Evolutionary conservation across 2,888 invertebrate species (phyloP), one percentile per base, ranked within the genome.

Genomic region (Trileptium ribeirensis): DNA sequence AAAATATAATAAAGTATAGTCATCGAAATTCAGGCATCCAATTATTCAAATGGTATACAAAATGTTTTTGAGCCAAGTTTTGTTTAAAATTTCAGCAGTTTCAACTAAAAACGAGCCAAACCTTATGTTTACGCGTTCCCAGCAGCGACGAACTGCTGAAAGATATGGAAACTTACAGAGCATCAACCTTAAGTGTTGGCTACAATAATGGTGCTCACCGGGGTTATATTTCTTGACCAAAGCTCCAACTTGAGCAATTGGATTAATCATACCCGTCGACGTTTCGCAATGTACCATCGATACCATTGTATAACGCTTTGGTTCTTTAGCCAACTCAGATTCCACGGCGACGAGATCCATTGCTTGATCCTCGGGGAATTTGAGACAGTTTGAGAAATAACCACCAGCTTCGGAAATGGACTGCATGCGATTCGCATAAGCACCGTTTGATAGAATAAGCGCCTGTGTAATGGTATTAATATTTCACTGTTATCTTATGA

Each of bases 231-330:
- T 83, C 82, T 88, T 88, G 8, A 90, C 86, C 39, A 88, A 78
- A 31, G 86, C 81, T 1, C 90, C 90, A 15, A 91, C 86, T 74
- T 88, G 86, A 70, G 85, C 86, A 1, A 90, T 88, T 1, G 89
- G 89, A 84, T 90, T 91, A 67, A 90, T 83, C 15, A 90, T 87
- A 1, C 90, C 91, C 36, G 89, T 89, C 82, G 89, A 90, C 1
- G 90, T 91, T 84, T 91, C 90, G 85, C 90, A 90, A 83, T 91
- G 91, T 24, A 90, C 89, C 8, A 90, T 85, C 19, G 88, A 86
- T 31, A 90, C 89, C n/a, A 88, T 83, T 8, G 87, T 88, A 85
- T 87, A 90, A 1, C 85, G 82, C 24, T 51, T 51, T 15, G 51
- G 51, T 51, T 24, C 51, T 51, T 51, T 51, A 38, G 88, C 81